phyloP scores from a whole-genome alignment of 2,797 vertebrate genomes.

The Salarias fasciatus region DNA sequence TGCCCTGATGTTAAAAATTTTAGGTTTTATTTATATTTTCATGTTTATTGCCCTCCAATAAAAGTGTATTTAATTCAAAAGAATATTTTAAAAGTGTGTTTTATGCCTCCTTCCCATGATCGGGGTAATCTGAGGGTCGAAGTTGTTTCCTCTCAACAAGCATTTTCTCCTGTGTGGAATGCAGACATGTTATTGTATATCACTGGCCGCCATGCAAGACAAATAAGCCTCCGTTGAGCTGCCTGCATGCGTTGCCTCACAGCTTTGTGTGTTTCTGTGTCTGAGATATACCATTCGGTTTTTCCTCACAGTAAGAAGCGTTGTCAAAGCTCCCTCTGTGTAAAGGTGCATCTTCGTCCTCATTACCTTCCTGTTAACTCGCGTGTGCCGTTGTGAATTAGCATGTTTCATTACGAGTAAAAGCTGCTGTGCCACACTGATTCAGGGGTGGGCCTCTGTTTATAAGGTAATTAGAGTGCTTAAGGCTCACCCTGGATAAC shows the following conservation, averaged over 20 bases:
- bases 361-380: conserved; percentile 8
- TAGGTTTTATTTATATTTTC: no score
- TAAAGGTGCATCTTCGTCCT: conserved; percentile 4
- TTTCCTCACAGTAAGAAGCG: conserved; percentile 10
- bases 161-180: conserved; percentile 53
- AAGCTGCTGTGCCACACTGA: conserved; percentile 37
- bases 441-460: conserved; percentile 65
- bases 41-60: no score
- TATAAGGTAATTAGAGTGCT: conserved; percentile 76
- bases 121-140: not conserved
- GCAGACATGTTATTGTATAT: conserved; percentile 67
- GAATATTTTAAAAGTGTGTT: no score
- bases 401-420: conserved; percentile 35
- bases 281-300: conserved; percentile 20
- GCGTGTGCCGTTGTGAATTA: conserved; percentile 25
- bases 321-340: conserved; percentile 7
- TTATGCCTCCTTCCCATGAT: no score
- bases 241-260: conserved; percentile 48
- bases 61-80: no score
- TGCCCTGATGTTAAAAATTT: no score
- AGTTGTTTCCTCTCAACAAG: conserved; percentile 33
- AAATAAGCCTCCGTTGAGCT: conserved; percentile 59
- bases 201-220: conserved; percentile 42
- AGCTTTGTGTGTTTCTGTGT: conserved; percentile 47
- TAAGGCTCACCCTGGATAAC: conserved; percentile 57